Evolutionary conservation across 2,888 invertebrate genomes (phyloP), one percentile per base, ranked within the genome.

Genomic region (Lymantria dispar): DNA sequence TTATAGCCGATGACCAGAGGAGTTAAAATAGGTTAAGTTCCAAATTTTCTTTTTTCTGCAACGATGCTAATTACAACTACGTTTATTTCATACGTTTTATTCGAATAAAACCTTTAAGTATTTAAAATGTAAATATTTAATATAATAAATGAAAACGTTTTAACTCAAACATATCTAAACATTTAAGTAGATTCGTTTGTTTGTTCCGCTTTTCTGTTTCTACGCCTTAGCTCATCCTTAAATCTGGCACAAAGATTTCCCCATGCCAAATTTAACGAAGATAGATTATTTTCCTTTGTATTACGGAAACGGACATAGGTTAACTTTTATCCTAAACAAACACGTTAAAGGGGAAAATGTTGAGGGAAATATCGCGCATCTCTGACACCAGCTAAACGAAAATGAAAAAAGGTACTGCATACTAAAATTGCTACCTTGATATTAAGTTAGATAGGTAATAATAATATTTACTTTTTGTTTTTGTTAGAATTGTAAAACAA

Each of bases 251-350:
- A 14, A 9, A 40, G 15, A 40, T 40, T 14, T 40, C 40, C 40
- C 40, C 8, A 12, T 14, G 15, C 15, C 13, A 40, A 40, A 14
- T 40, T 40, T 40, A 40, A 40, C 40, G 40, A 40, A 40, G 40
- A 40, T 40, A 40, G 40, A 40, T 40, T 40, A 40, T 40, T 7
- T 40, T 13, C 40, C 40, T 40, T 40, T 40, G 40, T 40, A 12
- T 14, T 14, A 14, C 15, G 40, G 40, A 40, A 12, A 40, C 15
- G 13, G 40, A 12, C 40, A 40, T 11, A 13, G 40, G 40, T 12
- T 40, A 40, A 40, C 40, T 40, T 40, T 40, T 40, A 40, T 40
- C 40, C 40, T 40, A 40, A 40, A 40, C 40, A 40, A 40, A 14
- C 40, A 40, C 7, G 15, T 40, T 14, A 40, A 12, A 40, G 15